Base-by-base conservation (phyloP, 2,797 vertebrate species). In the Phataginus tricuspis region DNA sequence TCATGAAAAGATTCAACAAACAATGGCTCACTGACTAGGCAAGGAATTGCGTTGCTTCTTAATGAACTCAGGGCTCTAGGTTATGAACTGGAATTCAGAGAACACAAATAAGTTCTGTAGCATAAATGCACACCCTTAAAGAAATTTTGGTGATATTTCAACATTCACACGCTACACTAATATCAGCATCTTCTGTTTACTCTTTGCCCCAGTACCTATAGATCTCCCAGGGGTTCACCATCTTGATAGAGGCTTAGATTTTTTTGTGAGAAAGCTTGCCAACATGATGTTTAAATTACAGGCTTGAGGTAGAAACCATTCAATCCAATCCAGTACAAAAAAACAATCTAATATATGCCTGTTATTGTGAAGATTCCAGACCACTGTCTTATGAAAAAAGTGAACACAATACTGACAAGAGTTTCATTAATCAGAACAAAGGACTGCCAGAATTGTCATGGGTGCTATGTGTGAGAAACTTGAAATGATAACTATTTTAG, bases 361-460 rank as follows among this genome's bases (percentile, higher is more conserved):
- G 29, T 57, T 68, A 27, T 61, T 66, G 55, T 75, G 16, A 82
- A 78, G 57, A 92, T 90, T 90, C 21, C 25, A 53, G 77, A 84
- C 16, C 10, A 80, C 45, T 88, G 31, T 31, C 31, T 34, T 63
- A 91, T 34, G 2, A 63, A 39, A 94, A 82, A 68, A 21, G 23
- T 77, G 49, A 92, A 39, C 25, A 66, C 51, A 80, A 71, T 84
- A 23, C 37, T 90, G 4, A 69, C 42, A 87, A 72, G 7, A 51
- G n/a, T 66, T 86, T 96, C 72, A 91, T 66, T 92, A 55, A 39
- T 95, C 68, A 94, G 55, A 94, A 83, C 27, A 9, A 77, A 66
- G 21, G 3, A 57, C 86, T 74, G 55, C 63, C 68, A 93, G 66
- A 93, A 92, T 72, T 64, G 59, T 84, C 53, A 45, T 37, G 6